Base-by-base conservation (phyloP, 1,140 invertebrate genomes). In the Leptopilina clavipes region DNA sequence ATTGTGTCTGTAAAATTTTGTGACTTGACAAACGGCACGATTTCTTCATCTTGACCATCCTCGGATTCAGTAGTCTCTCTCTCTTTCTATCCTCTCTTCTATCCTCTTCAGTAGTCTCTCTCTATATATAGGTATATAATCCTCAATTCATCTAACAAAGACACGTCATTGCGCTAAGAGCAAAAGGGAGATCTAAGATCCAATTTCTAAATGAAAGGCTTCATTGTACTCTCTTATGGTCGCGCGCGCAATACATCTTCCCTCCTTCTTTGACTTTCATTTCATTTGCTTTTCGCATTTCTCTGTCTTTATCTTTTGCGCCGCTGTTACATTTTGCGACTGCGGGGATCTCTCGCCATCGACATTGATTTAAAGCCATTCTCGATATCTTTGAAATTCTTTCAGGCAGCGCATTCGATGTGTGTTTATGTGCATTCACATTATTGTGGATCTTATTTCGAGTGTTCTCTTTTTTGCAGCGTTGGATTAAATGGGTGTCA, bases 131-230 rank as follows among this genome's bases (percentile, higher is more conserved):
- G 1, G 5, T 31, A 31, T 70, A 37, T 52, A 65, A 73, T 75
- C 40, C 71, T 73, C 70, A 71, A 78, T 78, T 78, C 71, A 72
- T 77, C 71, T 56, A 75, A 70, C 80, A 84, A 84, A 81, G 83
- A 79, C 74, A 75, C 72, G 76, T 80, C 81, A 76, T 77, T 78
- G 79, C 78, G 52, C 59, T 10, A 65, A 65, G 59, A 37, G 59
- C 22, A 48, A 40, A 40, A 44, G 65, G 17, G 70, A 43, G 72
- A 75, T 74, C 75, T 14, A 44, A 75, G 76, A 81, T 82, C 80
- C 81, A 82, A 82, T 85, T 83, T 43, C 79, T 54, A 82, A 83
- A 83, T 85, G 82, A 85, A 85, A 81, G 82, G 77, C 73, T 25
- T 78, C 71, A 82, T 82, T 85, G 81, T 83, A n/a, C 59, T 65